phyloP scores from a whole-genome alignment of 2,113 vertebrate species.

The Phalacrocorax carbo region DNA sequence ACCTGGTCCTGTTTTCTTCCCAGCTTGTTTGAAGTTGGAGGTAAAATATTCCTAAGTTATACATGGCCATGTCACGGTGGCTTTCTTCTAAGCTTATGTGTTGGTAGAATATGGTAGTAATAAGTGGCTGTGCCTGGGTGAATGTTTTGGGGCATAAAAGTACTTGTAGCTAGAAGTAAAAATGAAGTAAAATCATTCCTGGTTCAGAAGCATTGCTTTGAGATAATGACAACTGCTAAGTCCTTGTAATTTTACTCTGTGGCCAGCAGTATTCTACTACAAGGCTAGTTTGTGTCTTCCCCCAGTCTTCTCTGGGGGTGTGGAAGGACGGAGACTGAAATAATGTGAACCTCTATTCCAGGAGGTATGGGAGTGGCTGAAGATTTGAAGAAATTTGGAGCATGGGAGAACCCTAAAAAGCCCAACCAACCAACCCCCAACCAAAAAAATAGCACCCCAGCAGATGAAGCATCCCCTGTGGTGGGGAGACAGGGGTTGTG shows the following conservation, averaged over 20 bases:
- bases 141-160: neutral
- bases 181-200: neutral
- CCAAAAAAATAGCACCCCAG: neutral
- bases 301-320: accelerated
- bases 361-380: neutral
- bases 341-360: neutral
- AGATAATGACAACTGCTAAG: neutral
- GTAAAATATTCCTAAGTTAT: neutral
- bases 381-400: neutral
- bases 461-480: neutral
- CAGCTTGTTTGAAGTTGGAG: neutral
- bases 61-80: neutral
- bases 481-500: neutral
- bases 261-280: neutral
- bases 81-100: neutral
- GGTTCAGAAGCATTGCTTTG: neutral
- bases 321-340: neutral
- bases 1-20: neutral
- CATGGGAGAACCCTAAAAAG: neutral
- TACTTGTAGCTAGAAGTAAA: neutral
- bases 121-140: neutral
- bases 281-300: neutral
- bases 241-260: neutral
- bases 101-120: neutral
- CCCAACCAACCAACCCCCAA: neutral